Conservation (phyloP, 2,888 invertebrate species). For the Drosophila paracracens region DNA sequence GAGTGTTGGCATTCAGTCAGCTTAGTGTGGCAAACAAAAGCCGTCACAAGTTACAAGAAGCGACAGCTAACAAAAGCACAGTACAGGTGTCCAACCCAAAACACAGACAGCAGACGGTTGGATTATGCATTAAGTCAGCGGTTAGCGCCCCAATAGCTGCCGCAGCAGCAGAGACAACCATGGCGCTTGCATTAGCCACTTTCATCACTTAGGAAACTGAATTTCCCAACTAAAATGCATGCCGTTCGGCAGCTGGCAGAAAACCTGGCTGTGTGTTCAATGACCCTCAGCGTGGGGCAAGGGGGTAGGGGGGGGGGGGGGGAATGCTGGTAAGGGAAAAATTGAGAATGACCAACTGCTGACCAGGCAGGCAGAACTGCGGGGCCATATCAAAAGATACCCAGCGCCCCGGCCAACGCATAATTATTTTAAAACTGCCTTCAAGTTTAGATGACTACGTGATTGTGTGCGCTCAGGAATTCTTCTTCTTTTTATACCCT, state of each 20-base stretch:
- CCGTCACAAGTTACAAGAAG: constrained; percentile 50
- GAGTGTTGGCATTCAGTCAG: constrained; percentile 42
- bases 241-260: constrained; percentile 14
- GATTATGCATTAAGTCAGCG: constrained; percentile 25
- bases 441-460: constrained; percentile 41
- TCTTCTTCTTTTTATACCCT: too few species aligned
- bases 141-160: neutral
- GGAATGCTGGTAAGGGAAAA: constrained; percentile 43
- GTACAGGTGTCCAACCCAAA: constrained; percentile 12
- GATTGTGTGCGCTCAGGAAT: constrained; percentile 3
- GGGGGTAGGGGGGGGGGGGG: neutral
- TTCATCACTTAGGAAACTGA: constrained; percentile 56
- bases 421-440: constrained; percentile 53
- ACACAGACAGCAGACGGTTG: neutral
- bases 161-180: constrained; percentile 12
- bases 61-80: constrained; percentile 22
- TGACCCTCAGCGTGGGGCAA: neutral
- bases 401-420: constrained; percentile 21
- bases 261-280: neutral
- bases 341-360: constrained; percentile 19
- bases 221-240: constrained; percentile 37
- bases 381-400: constrained; percentile 48
- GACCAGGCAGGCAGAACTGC: constrained; percentile 15
- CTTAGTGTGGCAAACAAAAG: constrained; percentile 58
- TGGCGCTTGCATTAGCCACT: constrained; percentile 54